Base-by-base conservation (phyloP, 2,797 vertebrate species). In the Spizella passerina region DNA sequence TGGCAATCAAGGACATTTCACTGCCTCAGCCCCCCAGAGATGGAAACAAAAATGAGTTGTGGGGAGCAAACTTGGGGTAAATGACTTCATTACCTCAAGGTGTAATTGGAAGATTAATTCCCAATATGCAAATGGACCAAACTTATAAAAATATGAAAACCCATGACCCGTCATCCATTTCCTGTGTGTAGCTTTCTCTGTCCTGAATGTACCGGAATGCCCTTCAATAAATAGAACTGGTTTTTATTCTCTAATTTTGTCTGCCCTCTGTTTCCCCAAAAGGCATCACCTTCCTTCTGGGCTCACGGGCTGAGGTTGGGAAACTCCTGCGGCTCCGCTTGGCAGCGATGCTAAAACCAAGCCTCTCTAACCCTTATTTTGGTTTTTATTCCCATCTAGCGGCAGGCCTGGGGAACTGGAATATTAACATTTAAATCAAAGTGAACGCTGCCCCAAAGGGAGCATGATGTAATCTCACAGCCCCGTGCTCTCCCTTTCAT, bases 381-480 rank as follows among this genome's bases (percentile, higher is more conserved):
- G 68, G 75, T 61, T 92, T 95, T 91, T 88, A 73, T 92, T 91
- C 30, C 95, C 96, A 94, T 91, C 96, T 94, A 93, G 89, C 59
- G 96, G 94, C 82, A 80, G 46, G 16, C 36, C 7, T 36, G 7
- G 41, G 57, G 71, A 94, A 93, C 34, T 64, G 91, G n/a, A n/a
- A n/a, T n/a, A n/a, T n/a, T n/a, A 73, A 12, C 8, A 9, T 30
- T 85, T 44, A 36, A 65, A 52, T 38, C 50, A 3, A 18, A 5
- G 3, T 14, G 43, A 26, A 22, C 39, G 15, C 38, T 50, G 15
- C 17, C 10, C n/a, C 38, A 12, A 30, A 86, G 32, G 26, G 2
- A 32, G 70, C 47, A 9, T n/a, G 63, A 39, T 76, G 18, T 18
- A 29, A 66, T 57, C 63, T 44, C 23, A 55, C 0, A 21, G 13